Conservation (phyloP, 64 coral and sea anemone genomes). For the Porites australiensis region DNA sequence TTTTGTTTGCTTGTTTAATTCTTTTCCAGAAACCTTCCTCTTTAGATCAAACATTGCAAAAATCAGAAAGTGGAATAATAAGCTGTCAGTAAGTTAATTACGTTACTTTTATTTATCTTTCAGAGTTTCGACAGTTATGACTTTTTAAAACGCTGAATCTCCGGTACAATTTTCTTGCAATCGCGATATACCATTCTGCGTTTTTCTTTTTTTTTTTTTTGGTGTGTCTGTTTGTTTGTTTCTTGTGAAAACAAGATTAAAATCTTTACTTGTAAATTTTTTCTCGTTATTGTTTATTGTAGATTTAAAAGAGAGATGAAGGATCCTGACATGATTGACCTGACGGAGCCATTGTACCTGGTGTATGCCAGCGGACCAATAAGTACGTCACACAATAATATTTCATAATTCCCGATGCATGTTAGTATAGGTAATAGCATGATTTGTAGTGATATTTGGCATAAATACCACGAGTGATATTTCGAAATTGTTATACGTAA, state of each 20-base stretch:
- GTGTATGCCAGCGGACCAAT: constrained; percentile 77
- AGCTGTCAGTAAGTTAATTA: constrained; percentile 28
- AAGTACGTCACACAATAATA: neutral
- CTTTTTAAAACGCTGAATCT: no score
- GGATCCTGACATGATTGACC: constrained; percentile 56
- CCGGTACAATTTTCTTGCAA: no score
- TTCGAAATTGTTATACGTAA: no score
- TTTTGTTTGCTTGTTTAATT: neutral
- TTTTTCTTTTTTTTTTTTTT: no score
- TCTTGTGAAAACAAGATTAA: no score
- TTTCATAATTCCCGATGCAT: no score
- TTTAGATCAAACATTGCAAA: neutral
- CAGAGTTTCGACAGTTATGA: no score
- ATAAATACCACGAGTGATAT: no score
- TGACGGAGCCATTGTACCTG: constrained; percentile 58
- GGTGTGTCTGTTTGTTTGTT: neutral
- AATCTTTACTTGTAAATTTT: neutral
- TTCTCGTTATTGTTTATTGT: neutral
- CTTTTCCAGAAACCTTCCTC: constrained; percentile 50
- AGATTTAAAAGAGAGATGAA: constrained; percentile 66
- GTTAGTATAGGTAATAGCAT: no score
- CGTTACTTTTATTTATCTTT: neutral
- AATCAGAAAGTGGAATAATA: neutral
- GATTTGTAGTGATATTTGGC: no score
- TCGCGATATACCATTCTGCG: no score